These are phyloP conservation scores for Nasalis larvatus DNA, from an alignment of 2,113 vertebrate genomes.

Conservation along the genomic window DNA sequence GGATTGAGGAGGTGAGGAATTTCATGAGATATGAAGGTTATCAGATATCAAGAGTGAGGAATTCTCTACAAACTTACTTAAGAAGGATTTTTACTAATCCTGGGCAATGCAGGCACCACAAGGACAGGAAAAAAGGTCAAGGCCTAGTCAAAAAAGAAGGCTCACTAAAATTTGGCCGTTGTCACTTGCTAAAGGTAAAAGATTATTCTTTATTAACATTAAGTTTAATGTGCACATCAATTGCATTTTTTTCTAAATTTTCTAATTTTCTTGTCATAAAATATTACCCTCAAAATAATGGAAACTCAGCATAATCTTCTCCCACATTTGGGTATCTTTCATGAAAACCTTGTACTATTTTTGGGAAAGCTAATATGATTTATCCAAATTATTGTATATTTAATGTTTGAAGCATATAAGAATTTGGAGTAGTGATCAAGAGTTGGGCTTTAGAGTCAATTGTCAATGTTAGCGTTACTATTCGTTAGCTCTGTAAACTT, in stretches of 20 bases:
- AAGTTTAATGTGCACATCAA: background rate
- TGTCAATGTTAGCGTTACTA: background rate
- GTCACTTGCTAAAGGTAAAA: background rate
- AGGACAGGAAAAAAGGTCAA: rapidly evolving
- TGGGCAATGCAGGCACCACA: rapidly evolving
- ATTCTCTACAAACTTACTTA: background rate
- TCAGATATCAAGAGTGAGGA: background rate
- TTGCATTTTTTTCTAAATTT: background rate
- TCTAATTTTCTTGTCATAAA: background rate
- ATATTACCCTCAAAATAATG: background rate
- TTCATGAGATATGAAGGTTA: background rate
- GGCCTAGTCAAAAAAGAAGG: background rate
- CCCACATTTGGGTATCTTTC: background rate
- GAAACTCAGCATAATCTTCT: background rate
- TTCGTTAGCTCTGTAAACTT: background rate
- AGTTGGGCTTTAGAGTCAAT: background rate
- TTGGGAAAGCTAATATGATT: background rate
- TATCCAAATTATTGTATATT: background rate
- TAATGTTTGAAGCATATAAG: background rate
- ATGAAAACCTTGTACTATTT: background rate
- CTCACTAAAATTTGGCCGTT: background rate
- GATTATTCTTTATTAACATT: background rate
- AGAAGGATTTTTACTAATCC: background rate
- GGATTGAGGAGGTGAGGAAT: background rate
- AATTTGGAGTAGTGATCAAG: background rate